Conservation (phyloP, 2,113 vertebrate species). For the Lasiurus borealis region DNA sequence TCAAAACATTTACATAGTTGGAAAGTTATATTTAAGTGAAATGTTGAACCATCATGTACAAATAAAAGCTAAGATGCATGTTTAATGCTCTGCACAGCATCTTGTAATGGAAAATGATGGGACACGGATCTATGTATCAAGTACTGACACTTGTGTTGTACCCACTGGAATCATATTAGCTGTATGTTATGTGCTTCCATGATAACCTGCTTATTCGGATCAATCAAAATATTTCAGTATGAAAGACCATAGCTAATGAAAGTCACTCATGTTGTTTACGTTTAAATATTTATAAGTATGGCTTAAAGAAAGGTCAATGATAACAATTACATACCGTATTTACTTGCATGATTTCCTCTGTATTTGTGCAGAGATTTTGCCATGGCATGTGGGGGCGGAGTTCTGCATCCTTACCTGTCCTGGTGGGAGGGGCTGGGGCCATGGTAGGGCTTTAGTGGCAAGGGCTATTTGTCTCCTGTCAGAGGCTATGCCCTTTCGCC, state of each 20-base stretch:
- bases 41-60: conserved; percentile 84
- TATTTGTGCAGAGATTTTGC: conserved; percentile 53
- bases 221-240: conserved; percentile 77
- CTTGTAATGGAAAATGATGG: conserved; percentile 80
- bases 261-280: conserved; percentile 73
- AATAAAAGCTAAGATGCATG: conserved; percentile 76
- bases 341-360: conserved; percentile 70
- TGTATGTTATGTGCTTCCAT: conserved; percentile 83
- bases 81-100: conserved; percentile 84
- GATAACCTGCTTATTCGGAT: conserved; percentile 84
- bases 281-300: conserved; percentile 76
- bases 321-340: conserved; percentile 71
- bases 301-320: conserved; percentile 67
- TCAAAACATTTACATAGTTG: conserved; percentile 83
- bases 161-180: conserved; percentile 83
- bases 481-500: conserved; percentile 5
- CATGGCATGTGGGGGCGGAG: not conserved
- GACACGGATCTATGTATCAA: conserved; percentile 76
- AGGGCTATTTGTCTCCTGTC: not conserved
- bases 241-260: conserved; percentile 76
- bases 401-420: not conserved
- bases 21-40: conserved; percentile 86
- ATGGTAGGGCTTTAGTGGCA: not conserved
- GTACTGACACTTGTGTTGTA: conserved; percentile 80
- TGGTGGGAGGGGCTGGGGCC: not conserved